Evolutionary conservation across 2,888 invertebrate species (phyloP), one percentile per base, ranked within the genome.

Genomic region (Xylota segnis): DNA sequence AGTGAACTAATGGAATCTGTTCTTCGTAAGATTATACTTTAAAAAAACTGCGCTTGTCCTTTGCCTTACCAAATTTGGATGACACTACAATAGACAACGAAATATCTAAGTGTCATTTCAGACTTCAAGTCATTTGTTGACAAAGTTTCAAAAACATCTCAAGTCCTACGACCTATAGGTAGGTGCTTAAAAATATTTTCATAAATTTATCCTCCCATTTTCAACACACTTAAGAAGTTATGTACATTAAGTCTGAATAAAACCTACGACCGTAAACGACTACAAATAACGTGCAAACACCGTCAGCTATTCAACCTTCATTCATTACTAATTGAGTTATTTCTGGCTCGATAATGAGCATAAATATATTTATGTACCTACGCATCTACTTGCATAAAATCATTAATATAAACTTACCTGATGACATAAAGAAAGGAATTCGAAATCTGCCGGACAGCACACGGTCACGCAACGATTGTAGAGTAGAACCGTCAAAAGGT

Each of bases 351-450:
- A 37, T 37, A 37, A 37, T 10, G 4, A 37, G 32, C 7, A 32
- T 32, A 32, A 32, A 7, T 32, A 32, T 32, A 32, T 7, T 9
- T 37, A 37, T 37, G 37, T 37, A 37, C 10, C 3, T 10, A 37
- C 1, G 14, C 14, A n/a, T n/a, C 4, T 43, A 43, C 37, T 58
- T 34, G 5, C 1, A 14, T 27, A 45, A 2, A 16, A 27, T 5
- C 16, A 2, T 37, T 59, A 10, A 18, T 29, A 29, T 32, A 12
- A 16, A 90, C 94, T 94, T 93, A 98, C 98, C 98, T 94, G 97
- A 96, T 91, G 98, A 98, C 98, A 99, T 98, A 93, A 98, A 99
- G 93, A 97, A 99, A 76, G 99, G 99, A 93, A 99, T 98, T 91
- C 98, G 95, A 94, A 98, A 98, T 92, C 98, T 94, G 87, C 99